Percentiles rank a stretch among this genome's conserved stretches.
phyloP scores from a whole-genome alignment of 2,797 vertebrate species.

The Lophotriccus pileatus region DNA sequence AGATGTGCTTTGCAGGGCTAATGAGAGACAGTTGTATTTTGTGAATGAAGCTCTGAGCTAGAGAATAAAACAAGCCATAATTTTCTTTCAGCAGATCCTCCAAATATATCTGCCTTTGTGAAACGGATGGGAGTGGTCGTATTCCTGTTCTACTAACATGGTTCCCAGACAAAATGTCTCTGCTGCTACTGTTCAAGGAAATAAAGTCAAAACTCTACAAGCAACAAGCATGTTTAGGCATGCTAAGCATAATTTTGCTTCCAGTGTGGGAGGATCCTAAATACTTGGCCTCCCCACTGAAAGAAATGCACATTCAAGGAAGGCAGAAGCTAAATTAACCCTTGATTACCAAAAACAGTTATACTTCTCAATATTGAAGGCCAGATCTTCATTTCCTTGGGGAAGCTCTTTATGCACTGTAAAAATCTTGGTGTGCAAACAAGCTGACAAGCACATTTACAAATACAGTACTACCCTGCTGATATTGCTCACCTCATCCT shows the following conservation, averaged over 20 bases:
- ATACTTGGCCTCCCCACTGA: constrained; percentile 40
- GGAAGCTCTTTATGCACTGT: background rate
- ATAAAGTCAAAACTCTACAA: background rate
- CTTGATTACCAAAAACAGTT: background rate
- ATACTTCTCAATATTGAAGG: background rate
- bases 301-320: constrained; percentile 4
- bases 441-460: background rate
- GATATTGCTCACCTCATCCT: background rate
- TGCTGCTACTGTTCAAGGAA: constrained; percentile 40
- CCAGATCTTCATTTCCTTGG: background rate
- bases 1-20: background rate
- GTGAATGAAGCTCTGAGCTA: background rate
- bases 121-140: background rate
- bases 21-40: background rate
- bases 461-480: background rate
- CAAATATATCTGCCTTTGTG: background rate
- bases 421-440: background rate
- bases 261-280: constrained; percentile 39
- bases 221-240: constrained; percentile 43
- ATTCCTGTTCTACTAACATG: background rate
- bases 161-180: constrained; percentile 27
- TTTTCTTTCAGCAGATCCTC: background rate
- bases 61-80: background rate
- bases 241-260: constrained; percentile 17
- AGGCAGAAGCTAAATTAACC: constrained; percentile 38